These are phyloP conservation scores for Acanthacorydalis orientalis DNA, from an alignment of 2,888 invertebrate species.

Conservation along the genomic window DNA sequence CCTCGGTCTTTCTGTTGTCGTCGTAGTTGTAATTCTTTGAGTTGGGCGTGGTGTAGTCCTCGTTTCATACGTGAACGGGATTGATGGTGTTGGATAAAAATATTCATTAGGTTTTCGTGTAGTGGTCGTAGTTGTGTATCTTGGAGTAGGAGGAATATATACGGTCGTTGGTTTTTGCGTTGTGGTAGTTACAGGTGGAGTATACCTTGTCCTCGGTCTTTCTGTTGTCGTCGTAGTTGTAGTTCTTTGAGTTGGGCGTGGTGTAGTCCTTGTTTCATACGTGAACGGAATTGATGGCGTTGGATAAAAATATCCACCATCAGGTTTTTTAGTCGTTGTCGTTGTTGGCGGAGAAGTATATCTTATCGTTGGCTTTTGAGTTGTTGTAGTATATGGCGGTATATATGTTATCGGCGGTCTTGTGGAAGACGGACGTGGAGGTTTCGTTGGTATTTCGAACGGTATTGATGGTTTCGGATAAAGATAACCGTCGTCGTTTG, in stretches of 20 bases:
- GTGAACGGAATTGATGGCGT: slow-evolving; percentile 2
- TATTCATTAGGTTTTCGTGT: slow-evolving; percentile 3
- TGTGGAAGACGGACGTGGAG: too few species aligned
- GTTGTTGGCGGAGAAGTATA: too few species aligned
- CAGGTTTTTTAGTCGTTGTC: background rate
- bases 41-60: too few species aligned
- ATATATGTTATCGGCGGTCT: too few species aligned
- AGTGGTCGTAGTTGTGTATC: background rate
- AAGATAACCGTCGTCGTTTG: slow-evolving; percentile 6
- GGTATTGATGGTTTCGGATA: slow-evolving; percentile 8
- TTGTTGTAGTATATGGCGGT: background rate
- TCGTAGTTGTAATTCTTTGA: background rate
- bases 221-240: too few species aligned
- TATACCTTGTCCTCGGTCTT: background rate
- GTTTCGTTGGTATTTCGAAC: slow-evolving; percentile 5
- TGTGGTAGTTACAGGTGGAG: background rate
- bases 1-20: background rate
- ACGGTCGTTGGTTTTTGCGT: background rate
- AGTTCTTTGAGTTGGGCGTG: background rate
- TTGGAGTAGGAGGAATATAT: background rate
- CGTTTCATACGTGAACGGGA: slow-evolving; percentile 1
- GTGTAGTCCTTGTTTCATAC: too few species aligned
- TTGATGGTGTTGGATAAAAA: slow-evolving; percentile 1
- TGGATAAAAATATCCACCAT: slow-evolving; percentile 3
- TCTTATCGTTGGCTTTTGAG: too few species aligned